These are phyloP conservation scores for Hypena proboscidalis DNA, from an alignment of 2,888 invertebrate species.

Conservation along the genomic window DNA sequence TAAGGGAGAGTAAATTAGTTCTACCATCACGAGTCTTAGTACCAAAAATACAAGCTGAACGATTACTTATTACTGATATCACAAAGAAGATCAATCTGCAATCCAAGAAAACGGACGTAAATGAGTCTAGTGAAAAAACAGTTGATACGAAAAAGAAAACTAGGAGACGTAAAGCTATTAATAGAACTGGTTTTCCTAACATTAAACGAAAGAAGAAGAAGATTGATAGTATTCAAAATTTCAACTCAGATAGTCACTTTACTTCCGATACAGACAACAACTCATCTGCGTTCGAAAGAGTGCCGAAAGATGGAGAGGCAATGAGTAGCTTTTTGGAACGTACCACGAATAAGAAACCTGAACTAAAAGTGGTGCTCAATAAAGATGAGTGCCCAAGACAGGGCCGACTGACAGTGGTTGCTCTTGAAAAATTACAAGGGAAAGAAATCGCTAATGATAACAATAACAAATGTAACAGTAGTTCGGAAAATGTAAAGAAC, in stretches of 20 bases:
- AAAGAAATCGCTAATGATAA: conserved; percentile 64
- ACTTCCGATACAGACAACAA: conserved; percentile 76
- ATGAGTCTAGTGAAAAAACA: conserved; percentile 58
- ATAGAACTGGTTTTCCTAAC: conserved; percentile 95
- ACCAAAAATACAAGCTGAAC: conserved; percentile 75
- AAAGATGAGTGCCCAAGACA: conserved; percentile 81
- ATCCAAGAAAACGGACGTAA: conserved; percentile 60
- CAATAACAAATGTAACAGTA: conserved; percentile 50
- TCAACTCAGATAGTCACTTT: conserved; percentile 65
- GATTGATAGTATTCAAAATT: conserved; percentile 57
- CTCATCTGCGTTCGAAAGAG: conserved; percentile 87
- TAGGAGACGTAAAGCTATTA: conserved; percentile 91
- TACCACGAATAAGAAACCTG: conserved; percentile 76
- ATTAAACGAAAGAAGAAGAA: conserved; percentile 93
- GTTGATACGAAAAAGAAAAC: conserved; percentile 74
- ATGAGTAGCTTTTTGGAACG: conserved; percentile 88
- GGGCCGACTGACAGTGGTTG: conserved; percentile 86
- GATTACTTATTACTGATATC: conserved; percentile 57
- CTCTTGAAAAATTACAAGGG: conserved; percentile 86
- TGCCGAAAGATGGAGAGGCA: conserved; percentile 89
- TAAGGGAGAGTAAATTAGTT: conserved; percentile 79
- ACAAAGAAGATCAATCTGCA: conserved; percentile 57
- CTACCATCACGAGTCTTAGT: conserved; percentile 70
- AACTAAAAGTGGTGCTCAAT: conserved; percentile 79
- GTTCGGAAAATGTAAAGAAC: conserved; percentile 40